These are phyloP conservation scores for Coptodon rendalli DNA, from an alignment of 2,113 vertebrate species.

Conservation along the genomic window DNA sequence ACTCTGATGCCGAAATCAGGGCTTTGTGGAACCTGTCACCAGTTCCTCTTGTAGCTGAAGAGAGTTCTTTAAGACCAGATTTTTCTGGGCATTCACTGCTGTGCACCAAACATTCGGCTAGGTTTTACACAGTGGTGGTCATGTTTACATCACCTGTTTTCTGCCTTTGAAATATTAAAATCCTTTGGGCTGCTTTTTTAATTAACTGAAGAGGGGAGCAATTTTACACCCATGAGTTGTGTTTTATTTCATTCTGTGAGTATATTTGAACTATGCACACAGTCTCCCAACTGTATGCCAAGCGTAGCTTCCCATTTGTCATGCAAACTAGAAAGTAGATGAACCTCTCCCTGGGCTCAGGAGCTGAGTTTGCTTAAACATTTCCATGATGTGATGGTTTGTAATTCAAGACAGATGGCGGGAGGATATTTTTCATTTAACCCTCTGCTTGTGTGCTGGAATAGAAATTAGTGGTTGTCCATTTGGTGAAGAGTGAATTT, in stretches of 20 bases:
- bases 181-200: not conserved
- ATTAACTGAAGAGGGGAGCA: not conserved
- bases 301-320: not conserved
- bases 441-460: not conserved
- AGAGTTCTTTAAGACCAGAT: not conserved
- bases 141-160: not conserved
- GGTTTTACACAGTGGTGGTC: not conserved
- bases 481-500: not conserved
- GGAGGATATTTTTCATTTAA: not conserved
- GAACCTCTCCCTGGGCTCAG: not conserved
- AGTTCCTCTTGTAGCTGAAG: not conserved
- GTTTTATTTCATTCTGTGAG: not conserved
- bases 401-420: not conserved
- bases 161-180: not conserved
- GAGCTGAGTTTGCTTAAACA: not conserved
- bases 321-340: conserved; percentile 7
- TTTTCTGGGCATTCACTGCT: not conserved
- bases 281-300: not conserved
- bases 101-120: not conserved
- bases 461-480: not conserved
- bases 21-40: not conserved
- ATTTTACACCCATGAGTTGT: not conserved
- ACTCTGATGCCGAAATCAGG: not conserved
- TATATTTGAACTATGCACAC: not conserved
- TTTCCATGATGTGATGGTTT: not conserved